Conservation (phyloP, 2,113 vertebrate genomes). For the Salvelinus fontinalis region DNA sequence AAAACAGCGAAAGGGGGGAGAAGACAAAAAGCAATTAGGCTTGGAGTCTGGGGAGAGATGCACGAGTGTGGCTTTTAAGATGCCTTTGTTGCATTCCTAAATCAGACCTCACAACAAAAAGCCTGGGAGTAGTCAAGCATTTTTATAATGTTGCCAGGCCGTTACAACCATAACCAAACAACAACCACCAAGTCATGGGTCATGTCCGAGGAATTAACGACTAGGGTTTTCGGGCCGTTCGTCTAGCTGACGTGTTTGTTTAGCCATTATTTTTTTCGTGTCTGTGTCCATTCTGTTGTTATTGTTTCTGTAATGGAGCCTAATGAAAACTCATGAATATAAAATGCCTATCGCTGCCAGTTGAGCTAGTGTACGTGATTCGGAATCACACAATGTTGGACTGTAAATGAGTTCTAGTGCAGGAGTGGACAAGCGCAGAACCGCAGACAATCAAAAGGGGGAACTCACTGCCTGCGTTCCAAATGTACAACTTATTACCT, state of each 20-base stretch:
- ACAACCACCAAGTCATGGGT: neutral
- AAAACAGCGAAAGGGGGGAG: neutral
- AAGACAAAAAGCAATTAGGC: neutral
- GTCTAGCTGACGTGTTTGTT: neutral
- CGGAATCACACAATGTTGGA: neutral
- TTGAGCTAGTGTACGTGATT: neutral
- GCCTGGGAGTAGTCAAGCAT: neutral
- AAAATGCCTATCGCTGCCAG: constrained; percentile 3
- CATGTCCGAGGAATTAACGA: neutral
- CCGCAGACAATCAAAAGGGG: neutral
- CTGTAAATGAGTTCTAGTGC: neutral
- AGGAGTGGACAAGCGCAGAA: neutral
- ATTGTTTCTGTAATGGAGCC: neutral
- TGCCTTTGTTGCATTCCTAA: neutral
- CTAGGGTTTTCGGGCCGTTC: neutral
- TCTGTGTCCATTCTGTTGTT: neutral
- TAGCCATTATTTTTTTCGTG: neutral
- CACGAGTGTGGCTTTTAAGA: neutral
- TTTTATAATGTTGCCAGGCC: neutral
- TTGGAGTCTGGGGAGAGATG: neutral
- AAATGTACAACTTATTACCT: too few species aligned
- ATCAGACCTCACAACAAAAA: constrained; percentile 1
- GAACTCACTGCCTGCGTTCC: too few species aligned
- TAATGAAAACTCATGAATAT: constrained; percentile 18
- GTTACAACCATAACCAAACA: constrained; percentile 1